Evolutionary conservation across 2,888 invertebrate species (phyloP), one percentile per base, ranked within the genome.

Genomic region (Ophion ventricosus): DNA sequence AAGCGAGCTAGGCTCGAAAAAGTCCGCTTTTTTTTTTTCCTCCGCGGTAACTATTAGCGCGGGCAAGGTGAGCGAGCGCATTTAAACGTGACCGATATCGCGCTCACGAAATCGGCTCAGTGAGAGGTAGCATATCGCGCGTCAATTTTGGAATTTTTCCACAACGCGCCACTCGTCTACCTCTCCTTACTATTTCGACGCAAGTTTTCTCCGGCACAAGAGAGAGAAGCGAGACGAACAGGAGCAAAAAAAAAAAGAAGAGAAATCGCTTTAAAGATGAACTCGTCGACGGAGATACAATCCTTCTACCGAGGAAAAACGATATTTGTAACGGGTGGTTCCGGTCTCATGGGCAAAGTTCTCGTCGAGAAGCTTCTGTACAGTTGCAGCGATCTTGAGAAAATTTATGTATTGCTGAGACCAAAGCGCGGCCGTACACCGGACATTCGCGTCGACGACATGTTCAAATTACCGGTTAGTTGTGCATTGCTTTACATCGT

Each of bases 261-360:
- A 49, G 25, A 75, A 69, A 63, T 57, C 20, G 20, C 14, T 5
- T 20, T 14, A 56, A 57, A 40, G 8, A 80, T 56, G 66, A 73
- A 23, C 35, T 23, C 64, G 8, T 10, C 14, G n/a, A 88, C 85
- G 43, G 87, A 89, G 56, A 90, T 92, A 72, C 91, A 91, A 67
- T 83, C 86, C 10, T 93, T 91, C 80, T 93, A 91, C 78, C 87
- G 82, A 78, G 92, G 89, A n/a, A 91, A 92, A 80, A 92, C 90
- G 0, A 88, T 94, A 40, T 93, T 94, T 54, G 90, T 94, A 23
- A 93, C 93, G 23, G 94, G 94, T 0, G 94, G 91, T 8, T 90
- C 93, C 3, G 94, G 94, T 26, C 92, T 94, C 72, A 91, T 94
- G 90, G 94, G 94, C 40, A 94, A 94, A 89, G 93, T 93, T 1